A percentile compares a stretch with the other conserved stretches of the same genome.
phyloP scores from a whole-genome alignment of 2,888 invertebrate genomes.

The Drosophila monieri region DNA sequence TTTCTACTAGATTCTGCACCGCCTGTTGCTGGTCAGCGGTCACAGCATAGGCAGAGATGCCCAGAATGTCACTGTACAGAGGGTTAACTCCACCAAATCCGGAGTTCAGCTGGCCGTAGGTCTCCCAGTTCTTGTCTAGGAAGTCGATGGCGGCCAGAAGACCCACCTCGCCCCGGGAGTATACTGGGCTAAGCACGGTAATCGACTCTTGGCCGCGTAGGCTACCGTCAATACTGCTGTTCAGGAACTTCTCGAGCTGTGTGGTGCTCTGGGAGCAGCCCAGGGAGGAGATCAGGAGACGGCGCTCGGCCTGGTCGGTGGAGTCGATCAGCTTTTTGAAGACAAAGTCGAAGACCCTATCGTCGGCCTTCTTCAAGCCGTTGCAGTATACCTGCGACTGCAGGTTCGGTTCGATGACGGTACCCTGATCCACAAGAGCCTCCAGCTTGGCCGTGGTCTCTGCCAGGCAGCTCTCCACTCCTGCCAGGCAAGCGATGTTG shows the following conservation, averaged over 20 bases:
- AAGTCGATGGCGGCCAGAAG: constrained; percentile 85
- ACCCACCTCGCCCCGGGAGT: constrained; percentile 82
- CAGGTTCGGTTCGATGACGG: constrained; percentile 79
- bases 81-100: constrained; percentile 75
- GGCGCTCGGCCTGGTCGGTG: constrained; percentile 86
- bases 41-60: constrained; percentile 74
- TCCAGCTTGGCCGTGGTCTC: constrained; percentile 76
- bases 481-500: constrained; percentile 80
- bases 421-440: constrained; percentile 55
- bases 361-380: constrained; percentile 81
- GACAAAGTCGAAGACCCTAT: constrained; percentile 87
- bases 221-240: constrained; percentile 73
- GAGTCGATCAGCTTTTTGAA: constrained; percentile 85
- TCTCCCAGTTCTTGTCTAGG: constrained; percentile 82
- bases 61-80: constrained; percentile 67
- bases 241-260: constrained; percentile 85
- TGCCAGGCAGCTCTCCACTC: constrained; percentile 70
- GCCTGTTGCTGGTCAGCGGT: constrained; percentile 68
- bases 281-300: constrained; percentile 86
- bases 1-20: constrained; percentile 63
- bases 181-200: constrained; percentile 73
- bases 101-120: constrained; percentile 67
- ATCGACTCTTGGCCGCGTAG: constrained; percentile 75
- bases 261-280: constrained; percentile 87
- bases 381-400: constrained; percentile 82